These are phyloP conservation scores for Oreocharis arfaki DNA, from an alignment of 2,113 vertebrate species.

Conservation along the genomic window DNA sequence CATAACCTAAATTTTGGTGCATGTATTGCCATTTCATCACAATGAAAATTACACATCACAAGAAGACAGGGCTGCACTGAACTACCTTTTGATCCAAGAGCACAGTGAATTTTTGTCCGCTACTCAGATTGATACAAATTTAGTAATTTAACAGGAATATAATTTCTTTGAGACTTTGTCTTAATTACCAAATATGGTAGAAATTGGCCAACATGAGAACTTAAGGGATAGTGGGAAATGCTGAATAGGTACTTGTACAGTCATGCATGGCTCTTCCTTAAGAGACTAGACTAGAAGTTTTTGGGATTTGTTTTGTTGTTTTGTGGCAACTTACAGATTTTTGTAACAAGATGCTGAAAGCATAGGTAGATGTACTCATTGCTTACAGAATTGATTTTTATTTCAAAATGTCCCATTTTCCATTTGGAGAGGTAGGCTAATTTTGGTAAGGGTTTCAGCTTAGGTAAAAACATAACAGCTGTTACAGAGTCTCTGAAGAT, in stretches of 20 bases:
- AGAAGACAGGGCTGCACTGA: not conserved
- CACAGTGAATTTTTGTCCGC: not conserved
- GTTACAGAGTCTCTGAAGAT: not conserved
- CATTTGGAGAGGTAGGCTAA: not conserved
- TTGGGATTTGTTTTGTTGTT: not conserved
- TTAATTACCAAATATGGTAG: not conserved
- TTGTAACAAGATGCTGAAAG: not conserved
- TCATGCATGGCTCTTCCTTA: not conserved
- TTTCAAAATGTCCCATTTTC: not conserved
- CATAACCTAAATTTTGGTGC: not conserved
- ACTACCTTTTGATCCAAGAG: not conserved
- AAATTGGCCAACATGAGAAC: not conserved
- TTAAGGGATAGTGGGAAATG: not conserved
- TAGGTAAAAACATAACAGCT: not conserved
- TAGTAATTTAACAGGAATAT: not conserved
- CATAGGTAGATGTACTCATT: not conserved
- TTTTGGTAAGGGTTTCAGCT: not conserved
- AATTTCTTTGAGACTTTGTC: not conserved
- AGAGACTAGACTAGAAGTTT: not conserved
- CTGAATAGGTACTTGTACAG: not conserved
- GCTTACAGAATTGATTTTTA: not conserved
- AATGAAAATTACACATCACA: not conserved
- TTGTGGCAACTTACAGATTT: not conserved
- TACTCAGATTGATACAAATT: not conserved
- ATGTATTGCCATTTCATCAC: not conserved